These are phyloP conservation scores for Drosophila azteca DNA, from an alignment of 1,140 invertebrate genomes.

Conservation along the genomic window DNA sequence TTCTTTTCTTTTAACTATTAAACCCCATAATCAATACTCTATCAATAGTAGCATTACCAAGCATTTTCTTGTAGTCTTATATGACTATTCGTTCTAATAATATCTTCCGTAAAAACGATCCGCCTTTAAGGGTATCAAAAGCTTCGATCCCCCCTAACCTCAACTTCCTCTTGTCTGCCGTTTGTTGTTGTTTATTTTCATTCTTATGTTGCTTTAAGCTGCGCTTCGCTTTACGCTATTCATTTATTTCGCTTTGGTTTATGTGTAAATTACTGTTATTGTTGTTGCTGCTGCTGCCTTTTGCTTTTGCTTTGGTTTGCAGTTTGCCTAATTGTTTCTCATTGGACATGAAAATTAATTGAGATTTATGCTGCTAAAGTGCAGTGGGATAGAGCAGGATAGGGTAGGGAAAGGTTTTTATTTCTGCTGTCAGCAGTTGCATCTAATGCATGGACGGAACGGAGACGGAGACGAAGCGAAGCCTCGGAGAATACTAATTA, in stretches of 20 bases:
- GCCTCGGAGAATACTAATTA: slow-evolving; percentile 2
- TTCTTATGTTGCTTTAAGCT: slow-evolving; percentile 50
- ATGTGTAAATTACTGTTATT: slow-evolving; percentile 37
- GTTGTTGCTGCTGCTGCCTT: slow-evolving; percentile 14
- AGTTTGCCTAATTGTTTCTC: slow-evolving; percentile 26
- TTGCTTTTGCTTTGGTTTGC: not conserved
- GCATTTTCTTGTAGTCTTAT: too few species aligned
- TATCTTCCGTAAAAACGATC: too few species aligned
- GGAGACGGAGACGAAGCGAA: too few species aligned
- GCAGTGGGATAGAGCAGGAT: too few species aligned
- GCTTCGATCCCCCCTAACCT: too few species aligned
- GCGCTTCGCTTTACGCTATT: slow-evolving; percentile 37
- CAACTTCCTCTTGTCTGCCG: slow-evolving; percentile 7
- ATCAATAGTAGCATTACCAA: too few species aligned
- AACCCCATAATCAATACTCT: too few species aligned
- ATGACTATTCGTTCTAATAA: too few species aligned
- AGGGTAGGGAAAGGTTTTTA: too few species aligned
- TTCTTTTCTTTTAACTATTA: too few species aligned
- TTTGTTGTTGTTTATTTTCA: slow-evolving; percentile 36
- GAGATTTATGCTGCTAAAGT: slow-evolving; percentile 26
- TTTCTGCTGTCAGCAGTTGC: slow-evolving; percentile 15
- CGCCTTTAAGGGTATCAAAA: too few species aligned
- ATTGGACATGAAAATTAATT: slow-evolving; percentile 37
- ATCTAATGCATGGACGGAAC: slow-evolving; percentile 25
- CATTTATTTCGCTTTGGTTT: slow-evolving; percentile 41